A percentile compares a stretch with the other conserved stretches of the same genome.
Evolutionary conservation across 2,113 vertebrate genomes (phyloP).

Genomic region (Phalacrocorax pelagicus): DNA sequence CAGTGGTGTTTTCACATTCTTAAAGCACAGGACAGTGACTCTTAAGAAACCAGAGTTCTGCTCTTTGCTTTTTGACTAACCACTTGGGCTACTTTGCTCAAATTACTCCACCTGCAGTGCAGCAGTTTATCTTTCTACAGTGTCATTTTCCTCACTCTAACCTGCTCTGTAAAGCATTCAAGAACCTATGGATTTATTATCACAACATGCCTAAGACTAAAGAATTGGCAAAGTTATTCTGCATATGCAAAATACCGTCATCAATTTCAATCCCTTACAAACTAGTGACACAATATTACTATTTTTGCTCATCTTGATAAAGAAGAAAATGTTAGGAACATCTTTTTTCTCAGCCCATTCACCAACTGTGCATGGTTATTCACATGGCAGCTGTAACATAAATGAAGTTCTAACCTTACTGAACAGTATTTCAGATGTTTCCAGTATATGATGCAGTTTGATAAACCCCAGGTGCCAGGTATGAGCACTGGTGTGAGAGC

Average conservation of each 20-base stretch:
- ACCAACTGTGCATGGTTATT: not conserved
- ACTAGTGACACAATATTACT: not conserved
- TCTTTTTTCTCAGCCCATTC: not conserved
- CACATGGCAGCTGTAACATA: not conserved
- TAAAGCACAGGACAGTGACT: not conserved
- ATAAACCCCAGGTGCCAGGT: not conserved
- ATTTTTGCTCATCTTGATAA: not conserved
- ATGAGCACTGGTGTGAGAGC: not conserved
- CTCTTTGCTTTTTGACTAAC: not conserved
- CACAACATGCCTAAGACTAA: not conserved
- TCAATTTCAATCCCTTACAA: not conserved
- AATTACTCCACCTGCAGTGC: not conserved
- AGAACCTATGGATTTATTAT: not conserved
- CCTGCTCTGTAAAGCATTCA: not conserved
- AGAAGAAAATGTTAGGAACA: not conserved
- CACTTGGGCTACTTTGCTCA: not conserved
- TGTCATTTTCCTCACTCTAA: not conserved
- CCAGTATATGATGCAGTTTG: not conserved
- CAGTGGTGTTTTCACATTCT: not conserved
- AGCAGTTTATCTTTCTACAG: not conserved
- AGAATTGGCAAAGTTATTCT: not conserved
- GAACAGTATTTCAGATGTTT: not conserved
- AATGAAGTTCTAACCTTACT: not conserved
- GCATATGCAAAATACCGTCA: not conserved
- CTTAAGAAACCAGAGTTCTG: not conserved